Evolutionary conservation across 2,888 invertebrate species (phyloP), one percentile per base, ranked within the genome.

Genomic region (Epistrophe grossulariae): DNA sequence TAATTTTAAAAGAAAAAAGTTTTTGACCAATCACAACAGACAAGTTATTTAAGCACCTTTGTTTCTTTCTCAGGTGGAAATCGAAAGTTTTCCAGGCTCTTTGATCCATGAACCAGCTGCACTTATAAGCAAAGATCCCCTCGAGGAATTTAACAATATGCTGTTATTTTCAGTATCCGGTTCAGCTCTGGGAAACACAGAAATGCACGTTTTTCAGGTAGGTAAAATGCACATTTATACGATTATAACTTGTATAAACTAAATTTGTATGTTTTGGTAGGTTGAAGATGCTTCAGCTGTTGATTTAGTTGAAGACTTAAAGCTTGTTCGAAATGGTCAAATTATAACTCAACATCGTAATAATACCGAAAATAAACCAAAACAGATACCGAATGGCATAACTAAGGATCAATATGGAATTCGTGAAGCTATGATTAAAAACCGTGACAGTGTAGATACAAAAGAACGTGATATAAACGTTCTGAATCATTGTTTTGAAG

Each of bases 71-170:
- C 93, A 98, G 97, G 98, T 97, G 88, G 96, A 99, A 90, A 98
- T 99, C 95, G 99, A 99, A 94, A 95, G 97, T 89, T 99, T 99
- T 93, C 98, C 99, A 0, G 96, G 98, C 52, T 95, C 97, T 64
- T 94, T 98, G 91, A 97, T 99, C 89, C 96, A 97, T 91, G 97
- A 99, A 89, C 99, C 99, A 4, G 99, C 99, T 1, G 99, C 99
- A 6, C 98, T 98, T 93, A 97, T 98, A 59, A 98, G 98, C 89
- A 96, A 97, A 74, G 99, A 99, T 93, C 97, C 98, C 0, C 96
- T 97, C 92, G 99, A 99, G 93, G 95, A 98, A 91, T 99, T 99
- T 94, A 99, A 99, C 94, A 99, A 99, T 93, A 98, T 99, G 91
- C 94, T 99, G 90, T 96, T 99, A 62, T 99, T 99, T 93, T 97